phyloP scores from a whole-genome alignment of 1,140 invertebrate species.

The Coelopa frigida region DNA sequence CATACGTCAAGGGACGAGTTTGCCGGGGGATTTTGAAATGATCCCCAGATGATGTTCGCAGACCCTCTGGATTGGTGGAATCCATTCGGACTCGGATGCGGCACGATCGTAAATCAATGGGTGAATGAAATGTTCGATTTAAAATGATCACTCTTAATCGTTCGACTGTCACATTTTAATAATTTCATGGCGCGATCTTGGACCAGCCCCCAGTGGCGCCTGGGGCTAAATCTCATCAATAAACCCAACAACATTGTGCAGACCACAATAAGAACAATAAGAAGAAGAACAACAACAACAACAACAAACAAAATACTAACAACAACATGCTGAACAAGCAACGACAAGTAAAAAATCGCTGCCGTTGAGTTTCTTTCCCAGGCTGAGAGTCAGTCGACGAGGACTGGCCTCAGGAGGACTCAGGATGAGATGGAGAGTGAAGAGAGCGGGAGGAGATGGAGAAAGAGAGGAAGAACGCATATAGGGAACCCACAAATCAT shows the following conservation, averaged over 20 bases:
- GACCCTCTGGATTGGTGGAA: too few relatives aligned
- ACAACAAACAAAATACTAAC: not conserved
- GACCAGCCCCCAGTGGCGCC: conserved; percentile 18
- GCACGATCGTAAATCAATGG: conserved; percentile 20
- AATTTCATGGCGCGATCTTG: conserved; percentile 20
- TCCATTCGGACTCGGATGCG: too few relatives aligned
- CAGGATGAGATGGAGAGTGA: not conserved
- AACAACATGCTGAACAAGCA: not conserved
- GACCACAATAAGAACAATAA: conserved; percentile 6
- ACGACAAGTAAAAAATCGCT: too few relatives aligned
- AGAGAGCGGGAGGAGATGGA: not conserved
- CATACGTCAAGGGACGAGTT: too few relatives aligned
- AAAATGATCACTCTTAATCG: conserved; percentile 21
- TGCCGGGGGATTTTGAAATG: too few relatives aligned
- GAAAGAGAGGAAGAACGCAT: not conserved
- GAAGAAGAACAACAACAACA: not conserved
- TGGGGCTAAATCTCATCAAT: conserved; percentile 20
- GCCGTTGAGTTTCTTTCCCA: too few relatives aligned
- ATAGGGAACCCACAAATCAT: not conserved
- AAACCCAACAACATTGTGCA: too few relatives aligned
- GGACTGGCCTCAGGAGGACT: not conserved
- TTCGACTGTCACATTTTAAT: conserved; percentile 23
- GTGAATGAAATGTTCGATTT: conserved; percentile 14
- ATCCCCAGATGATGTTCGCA: too few relatives aligned
- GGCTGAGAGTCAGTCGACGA: conserved; percentile 3